Evolutionary conservation across 2,888 invertebrate species (phyloP), one percentile per base, ranked within the genome.

Genomic region (Tenthredo notha): DNA sequence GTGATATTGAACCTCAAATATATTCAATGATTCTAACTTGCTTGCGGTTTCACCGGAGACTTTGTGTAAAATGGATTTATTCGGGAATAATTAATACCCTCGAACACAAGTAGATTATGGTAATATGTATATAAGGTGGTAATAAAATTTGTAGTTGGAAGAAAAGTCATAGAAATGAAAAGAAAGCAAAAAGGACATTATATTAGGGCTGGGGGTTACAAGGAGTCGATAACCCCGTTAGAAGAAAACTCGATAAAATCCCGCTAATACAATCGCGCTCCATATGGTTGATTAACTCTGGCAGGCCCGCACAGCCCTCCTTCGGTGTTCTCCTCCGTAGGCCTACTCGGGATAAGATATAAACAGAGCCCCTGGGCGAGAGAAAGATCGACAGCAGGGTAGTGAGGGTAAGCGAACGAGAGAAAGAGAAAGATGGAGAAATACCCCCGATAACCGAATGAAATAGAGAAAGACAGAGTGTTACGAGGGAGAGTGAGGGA

Each of bases 221-320:
- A 84, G 88, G 87, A 86, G 86, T 85, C 86, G 87, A 87, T 90
- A 91, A 91, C 88, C 90, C 87, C 86, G 88, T 91, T 90, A 90
- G 87, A 87, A 84, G 90, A 88, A 90, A 90, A 91, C 88, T 90
- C 89, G 89, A 91, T 92, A 90, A 91, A 91, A 92, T 89, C 90
- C 89, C 87, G 89, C 89, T 92, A 91, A 92, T 91, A 90, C 91
- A 91, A 92, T 92, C 91, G 90, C 65, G 88, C 90, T 90, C 88
- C 89, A 90, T 90, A 91, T 90, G 92, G 91, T 91, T 92, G 91
- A 92, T 92, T 91, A 92, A 91, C 90, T 89, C 89, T 88, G 87
- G 88, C 87, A 87, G 84, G 87, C 88, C 88, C 87, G 88, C 86
- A 90, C 86, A 90, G 88, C 88, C 89, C 89, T 89, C 89, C 40